A percentile compares a stretch with the other conserved stretches of the same genome.
phyloP scores from a whole-genome alignment of 2,113 vertebrate species.

The Leptosomus discolor region DNA sequence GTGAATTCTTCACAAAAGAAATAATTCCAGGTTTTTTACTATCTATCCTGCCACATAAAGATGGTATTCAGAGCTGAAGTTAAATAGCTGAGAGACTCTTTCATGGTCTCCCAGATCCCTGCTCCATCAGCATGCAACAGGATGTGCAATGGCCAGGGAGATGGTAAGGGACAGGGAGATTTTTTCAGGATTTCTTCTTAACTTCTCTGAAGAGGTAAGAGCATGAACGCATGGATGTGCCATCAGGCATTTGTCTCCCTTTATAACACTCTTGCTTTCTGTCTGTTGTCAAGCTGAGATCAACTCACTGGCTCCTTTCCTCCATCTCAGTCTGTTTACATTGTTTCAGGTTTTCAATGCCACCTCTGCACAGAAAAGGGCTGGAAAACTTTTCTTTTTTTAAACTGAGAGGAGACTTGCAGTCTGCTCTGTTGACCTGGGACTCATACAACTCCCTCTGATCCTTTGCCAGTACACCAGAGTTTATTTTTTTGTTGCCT shows the following conservation, averaged over 20 bases:
- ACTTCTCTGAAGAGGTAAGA: neutral
- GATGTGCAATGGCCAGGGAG: neutral
- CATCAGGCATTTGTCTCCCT: neutral
- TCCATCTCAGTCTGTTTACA: neutral
- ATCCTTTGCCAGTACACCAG: neutral
- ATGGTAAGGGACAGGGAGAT: neutral
- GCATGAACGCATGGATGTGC: accelerated
- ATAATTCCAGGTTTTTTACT: accelerated
- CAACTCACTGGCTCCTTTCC: neutral
- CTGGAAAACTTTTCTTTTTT: neutral
- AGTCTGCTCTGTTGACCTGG: neutral
- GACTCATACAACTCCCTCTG: neutral
- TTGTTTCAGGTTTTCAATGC: neutral
- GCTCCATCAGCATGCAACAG: neutral
- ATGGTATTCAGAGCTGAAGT: neutral
- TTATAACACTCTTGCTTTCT: neutral
- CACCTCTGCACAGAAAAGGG: neutral
- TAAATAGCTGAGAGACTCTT: neutral
- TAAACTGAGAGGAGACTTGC: neutral
- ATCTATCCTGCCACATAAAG: neutral
- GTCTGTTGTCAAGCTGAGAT: neutral
- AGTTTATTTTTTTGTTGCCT: neutral
- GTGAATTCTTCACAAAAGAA: neutral
- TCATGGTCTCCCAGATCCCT: neutral
- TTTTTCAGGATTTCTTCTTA: neutral